Evolutionary conservation across 2,888 invertebrate genomes (phyloP).

Genomic region (Thelaira solivaga): DNA sequence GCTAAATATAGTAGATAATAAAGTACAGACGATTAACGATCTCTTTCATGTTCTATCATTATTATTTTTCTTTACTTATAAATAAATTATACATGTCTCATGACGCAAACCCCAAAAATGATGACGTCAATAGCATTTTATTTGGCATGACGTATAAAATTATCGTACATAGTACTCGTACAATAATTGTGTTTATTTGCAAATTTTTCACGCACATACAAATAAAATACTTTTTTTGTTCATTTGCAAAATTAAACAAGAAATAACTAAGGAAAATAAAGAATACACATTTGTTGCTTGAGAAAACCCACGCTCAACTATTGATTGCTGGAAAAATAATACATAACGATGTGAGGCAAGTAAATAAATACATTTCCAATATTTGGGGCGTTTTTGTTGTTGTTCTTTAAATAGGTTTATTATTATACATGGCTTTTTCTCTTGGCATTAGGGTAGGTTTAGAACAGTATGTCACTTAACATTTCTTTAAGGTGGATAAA

Average conservation of each 20-base stretch:
- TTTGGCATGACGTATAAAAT: constrained; percentile 29
- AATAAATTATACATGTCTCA: not conserved
- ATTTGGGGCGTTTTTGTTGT: not conserved
- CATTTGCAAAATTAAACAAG: not conserved
- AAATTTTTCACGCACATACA: not conserved
- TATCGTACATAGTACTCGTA: constrained; percentile 18
- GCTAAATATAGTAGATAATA: too few species aligned
- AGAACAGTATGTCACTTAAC: too few species aligned
- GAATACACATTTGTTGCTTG: not conserved
- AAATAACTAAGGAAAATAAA: not conserved
- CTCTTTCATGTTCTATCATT: too few species aligned
- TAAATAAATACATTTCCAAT: not conserved
- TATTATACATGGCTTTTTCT: too few species aligned
- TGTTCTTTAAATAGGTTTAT: too few species aligned
- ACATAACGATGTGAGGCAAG: not conserved
- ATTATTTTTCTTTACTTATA: not conserved
- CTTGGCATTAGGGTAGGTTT: too few species aligned
- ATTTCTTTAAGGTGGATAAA: too few species aligned
- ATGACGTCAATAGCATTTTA: constrained; percentile 42
- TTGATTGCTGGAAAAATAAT: constrained; percentile 23
- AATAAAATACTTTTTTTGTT: not conserved
- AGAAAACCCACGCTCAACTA: constrained; percentile 28
- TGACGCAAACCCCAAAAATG: constrained; percentile 48
- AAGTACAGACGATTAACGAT: too few species aligned
- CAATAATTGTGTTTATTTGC: constrained; percentile 32